Base-by-base conservation (phyloP, 2,797 vertebrate genomes). In the Adelosebastes latens region DNA sequence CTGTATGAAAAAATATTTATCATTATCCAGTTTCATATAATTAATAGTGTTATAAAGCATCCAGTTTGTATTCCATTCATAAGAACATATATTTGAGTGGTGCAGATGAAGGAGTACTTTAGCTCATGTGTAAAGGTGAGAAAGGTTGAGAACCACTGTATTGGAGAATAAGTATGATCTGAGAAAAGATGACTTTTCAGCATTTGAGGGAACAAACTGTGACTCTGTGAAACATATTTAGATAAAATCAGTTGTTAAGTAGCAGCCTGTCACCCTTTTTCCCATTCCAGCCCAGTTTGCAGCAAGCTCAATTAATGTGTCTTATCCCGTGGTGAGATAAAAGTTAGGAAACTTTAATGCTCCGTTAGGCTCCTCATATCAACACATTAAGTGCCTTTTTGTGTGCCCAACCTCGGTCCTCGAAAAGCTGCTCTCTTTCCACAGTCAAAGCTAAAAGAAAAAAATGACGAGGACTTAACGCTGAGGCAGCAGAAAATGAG, bases 401-500 rank as follows among this genome's bases (percentile, higher is more conserved):
- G 9, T 67, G 63, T 52, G 25, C 58, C 53, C 74, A 81, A 64
- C 66, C n/a, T 63, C 25, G 22, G 74, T 71, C 60, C 58, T 63
- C 82, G 20, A 91, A 91, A 84, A 72, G 65, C 62, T 49, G 71
- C 53, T 77, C 75, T 86, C 72, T 89, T 86, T 83, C 77, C 76
- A 77, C 65, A 75, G 60, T 81, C 64, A 73, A 81, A 84, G 42
- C 79, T 75, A 6, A 60, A 53, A 75, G 42, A 84, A 72, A 80
- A 69, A 72, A 85, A 79, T 64, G 65, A 66, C 14, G 53, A 85
- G 74, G 24, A 78, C 81, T 85, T 82, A 88, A 85, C 77, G 91
- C 93, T 93, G 89, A 94, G 87, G 79, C 24, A 22, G 89, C 90
- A 91, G 73, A 87, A 92, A 90, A 68, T 64, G 60, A 85, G 88